phyloP scores from a whole-genome alignment of 2,113 vertebrate species.

The Zapornia atra region DNA sequence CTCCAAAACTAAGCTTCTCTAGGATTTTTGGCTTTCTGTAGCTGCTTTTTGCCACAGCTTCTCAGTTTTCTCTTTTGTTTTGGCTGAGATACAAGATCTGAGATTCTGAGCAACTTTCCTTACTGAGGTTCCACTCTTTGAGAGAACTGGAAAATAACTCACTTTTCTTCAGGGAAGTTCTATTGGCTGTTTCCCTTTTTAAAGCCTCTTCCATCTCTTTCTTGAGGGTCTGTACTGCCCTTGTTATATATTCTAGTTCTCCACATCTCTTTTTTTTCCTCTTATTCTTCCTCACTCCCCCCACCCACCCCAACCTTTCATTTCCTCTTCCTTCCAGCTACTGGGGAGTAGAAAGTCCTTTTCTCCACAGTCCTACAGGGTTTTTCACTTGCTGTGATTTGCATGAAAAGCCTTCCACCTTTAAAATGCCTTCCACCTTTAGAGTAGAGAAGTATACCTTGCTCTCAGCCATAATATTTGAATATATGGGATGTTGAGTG shows the following conservation, averaged over 20 bases:
- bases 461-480: background rate
- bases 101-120: background rate
- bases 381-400: background rate
- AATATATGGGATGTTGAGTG: background rate
- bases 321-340: background rate
- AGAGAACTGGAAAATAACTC: background rate
- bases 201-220: background rate
- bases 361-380: background rate
- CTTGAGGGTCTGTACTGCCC: background rate
- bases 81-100: background rate
- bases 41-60: background rate
- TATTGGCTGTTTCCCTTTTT: background rate
- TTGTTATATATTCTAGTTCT: background rate
- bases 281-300: background rate
- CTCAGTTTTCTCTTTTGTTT: constrained; percentile 1
- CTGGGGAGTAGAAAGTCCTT: background rate
- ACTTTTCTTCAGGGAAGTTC: background rate
- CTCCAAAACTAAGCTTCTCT: background rate
- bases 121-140: background rate
- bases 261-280: background rate
- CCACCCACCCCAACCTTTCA: background rate
- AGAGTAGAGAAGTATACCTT: background rate
- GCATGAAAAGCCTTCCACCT: background rate
- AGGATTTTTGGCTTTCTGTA: background rate
- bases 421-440: background rate